These are phyloP conservation scores for Melipona bicolor DNA, from an alignment of 2,888 invertebrate genomes.

Conservation along the genomic window DNA sequence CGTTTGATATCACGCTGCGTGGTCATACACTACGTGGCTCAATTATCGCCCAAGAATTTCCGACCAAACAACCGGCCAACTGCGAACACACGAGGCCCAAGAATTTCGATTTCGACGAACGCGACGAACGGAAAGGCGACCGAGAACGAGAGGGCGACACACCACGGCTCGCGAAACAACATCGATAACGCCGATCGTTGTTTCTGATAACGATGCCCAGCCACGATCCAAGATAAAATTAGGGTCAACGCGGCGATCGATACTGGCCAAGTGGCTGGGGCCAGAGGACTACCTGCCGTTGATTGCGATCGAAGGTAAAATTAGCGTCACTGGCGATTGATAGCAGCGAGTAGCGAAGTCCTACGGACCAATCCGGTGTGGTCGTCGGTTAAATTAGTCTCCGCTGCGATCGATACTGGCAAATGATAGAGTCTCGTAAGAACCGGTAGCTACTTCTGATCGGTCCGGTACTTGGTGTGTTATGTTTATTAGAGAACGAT, in stretches of 20 bases:
- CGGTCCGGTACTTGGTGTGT: neutral
- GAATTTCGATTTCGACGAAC: neutral
- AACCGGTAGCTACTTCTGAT: neutral
- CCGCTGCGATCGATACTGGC: constrained; percentile 25
- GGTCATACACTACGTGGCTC: neutral
- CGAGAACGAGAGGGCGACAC: neutral
- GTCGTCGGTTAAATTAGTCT: constrained; percentile 33
- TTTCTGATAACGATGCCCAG: constrained; percentile 1
- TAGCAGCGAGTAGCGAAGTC: constrained; percentile 26
- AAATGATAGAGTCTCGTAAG: constrained; percentile 16
- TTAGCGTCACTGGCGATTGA: constrained; percentile 51
- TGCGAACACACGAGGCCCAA: too few species aligned
- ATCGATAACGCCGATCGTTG: neutral
- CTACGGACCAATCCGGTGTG: constrained; percentile 10
- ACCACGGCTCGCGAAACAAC: neutral
- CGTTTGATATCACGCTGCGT: constrained; percentile 21
- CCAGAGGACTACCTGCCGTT: constrained; percentile 26
- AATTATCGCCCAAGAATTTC: neutral
- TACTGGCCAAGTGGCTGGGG: constrained; percentile 27
- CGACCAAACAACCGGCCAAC: neutral
- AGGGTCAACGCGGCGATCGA: constrained; percentile 37
- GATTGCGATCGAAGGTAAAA: constrained; percentile 46
- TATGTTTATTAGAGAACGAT: neutral
- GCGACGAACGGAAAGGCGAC: neutral
- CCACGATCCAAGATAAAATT: constrained; percentile 22